Evolutionary conservation across 2,888 invertebrate species (phyloP).

Genomic region (Caradrina kadenii): DNA sequence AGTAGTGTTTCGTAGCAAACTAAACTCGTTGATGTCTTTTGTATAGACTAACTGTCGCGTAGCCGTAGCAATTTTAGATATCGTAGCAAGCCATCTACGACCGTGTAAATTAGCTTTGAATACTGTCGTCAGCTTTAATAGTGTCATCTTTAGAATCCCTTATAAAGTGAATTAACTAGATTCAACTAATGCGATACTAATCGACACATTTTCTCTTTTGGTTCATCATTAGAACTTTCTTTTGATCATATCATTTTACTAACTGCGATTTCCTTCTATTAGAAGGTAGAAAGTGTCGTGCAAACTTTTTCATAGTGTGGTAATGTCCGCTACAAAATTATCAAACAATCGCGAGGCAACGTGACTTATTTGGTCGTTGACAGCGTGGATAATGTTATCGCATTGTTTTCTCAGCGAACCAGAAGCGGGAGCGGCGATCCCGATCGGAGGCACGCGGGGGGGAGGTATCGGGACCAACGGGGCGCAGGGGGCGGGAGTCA

Average conservation of each 20-base stretch:
- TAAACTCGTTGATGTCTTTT: conserved; percentile 84
- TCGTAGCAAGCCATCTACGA: conserved; percentile 58
- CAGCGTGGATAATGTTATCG: conserved; percentile 80
- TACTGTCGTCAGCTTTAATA: conserved; percentile 23
- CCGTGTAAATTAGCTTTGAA: conserved; percentile 15
- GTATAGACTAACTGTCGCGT: conserved; percentile 37
- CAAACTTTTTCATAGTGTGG: conserved; percentile 66
- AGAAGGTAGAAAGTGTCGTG: conserved; percentile 65
- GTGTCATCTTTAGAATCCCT: conserved; percentile 38
- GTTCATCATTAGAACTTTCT: conserved; percentile 63
- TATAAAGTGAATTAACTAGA: conserved; percentile 48
- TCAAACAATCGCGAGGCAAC: conserved; percentile 68
- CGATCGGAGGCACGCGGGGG: conserved; percentile 50
- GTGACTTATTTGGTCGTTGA: conserved; percentile 78
- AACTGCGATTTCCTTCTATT: conserved; percentile 54
- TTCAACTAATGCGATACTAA: conserved; percentile 53
- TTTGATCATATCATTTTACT: conserved; percentile 63
- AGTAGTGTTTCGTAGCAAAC: conserved; percentile 11
- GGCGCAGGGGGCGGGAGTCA: conserved; percentile 66
- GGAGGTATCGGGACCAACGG: conserved; percentile 25
- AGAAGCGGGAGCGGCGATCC: conserved; percentile 71
- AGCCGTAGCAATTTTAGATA: conserved; percentile 37
- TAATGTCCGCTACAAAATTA: conserved; percentile 72
- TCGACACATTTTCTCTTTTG: conserved; percentile 57
- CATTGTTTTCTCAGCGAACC: conserved; percentile 74